Percentiles rank a stretch among this genome's conserved stretches.
These are phyloP conservation scores for Ctena decussata DNA, from an alignment of 2,888 invertebrate species.

Conservation along the genomic window DNA sequence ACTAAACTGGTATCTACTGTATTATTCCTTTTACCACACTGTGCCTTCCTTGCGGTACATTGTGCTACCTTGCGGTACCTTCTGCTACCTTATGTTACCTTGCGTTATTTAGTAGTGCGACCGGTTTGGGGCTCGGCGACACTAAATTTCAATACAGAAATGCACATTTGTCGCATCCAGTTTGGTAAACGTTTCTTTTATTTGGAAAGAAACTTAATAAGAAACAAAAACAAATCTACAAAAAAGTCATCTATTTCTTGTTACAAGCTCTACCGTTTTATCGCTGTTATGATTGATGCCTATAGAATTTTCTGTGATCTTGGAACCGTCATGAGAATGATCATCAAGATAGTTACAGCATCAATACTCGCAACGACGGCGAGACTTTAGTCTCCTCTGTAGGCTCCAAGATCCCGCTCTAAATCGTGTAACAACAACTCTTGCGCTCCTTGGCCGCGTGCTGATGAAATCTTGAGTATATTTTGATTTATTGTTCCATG, in stretches of 20 bases:
- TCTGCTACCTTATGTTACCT: too few species aligned
- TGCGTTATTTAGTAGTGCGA: too few species aligned
- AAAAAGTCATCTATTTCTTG: not conserved
- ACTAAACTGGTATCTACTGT: too few species aligned
- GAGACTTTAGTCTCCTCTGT: not conserved
- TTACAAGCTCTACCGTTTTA: not conserved
- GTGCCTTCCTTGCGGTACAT: too few species aligned
- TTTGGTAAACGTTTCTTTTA: too few species aligned
- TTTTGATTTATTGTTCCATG: slow-evolving; percentile 61
- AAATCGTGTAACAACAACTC: not conserved
- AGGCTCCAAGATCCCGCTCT: not conserved
- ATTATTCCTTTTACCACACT: too few species aligned
- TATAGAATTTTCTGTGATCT: not conserved
- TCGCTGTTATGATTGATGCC: not conserved
- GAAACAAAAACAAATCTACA: too few species aligned
- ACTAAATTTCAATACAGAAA: too few species aligned
- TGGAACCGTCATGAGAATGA: not conserved
- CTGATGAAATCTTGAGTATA: slow-evolving; percentile 37
- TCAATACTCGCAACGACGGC: not conserved
- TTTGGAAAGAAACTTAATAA: too few species aligned
- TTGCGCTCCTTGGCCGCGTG: not conserved
- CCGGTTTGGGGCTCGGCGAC: too few species aligned
- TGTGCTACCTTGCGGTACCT: too few species aligned
- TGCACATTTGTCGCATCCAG: too few species aligned
- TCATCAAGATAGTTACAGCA: slow-evolving; percentile 6